A percentile compares a stretch with the other conserved stretches of the same genome.
Evolutionary conservation across 35 echinoderm and acorn worm genomes (phyloP).

Genomic region (Heliocidaris erythrogramma): DNA sequence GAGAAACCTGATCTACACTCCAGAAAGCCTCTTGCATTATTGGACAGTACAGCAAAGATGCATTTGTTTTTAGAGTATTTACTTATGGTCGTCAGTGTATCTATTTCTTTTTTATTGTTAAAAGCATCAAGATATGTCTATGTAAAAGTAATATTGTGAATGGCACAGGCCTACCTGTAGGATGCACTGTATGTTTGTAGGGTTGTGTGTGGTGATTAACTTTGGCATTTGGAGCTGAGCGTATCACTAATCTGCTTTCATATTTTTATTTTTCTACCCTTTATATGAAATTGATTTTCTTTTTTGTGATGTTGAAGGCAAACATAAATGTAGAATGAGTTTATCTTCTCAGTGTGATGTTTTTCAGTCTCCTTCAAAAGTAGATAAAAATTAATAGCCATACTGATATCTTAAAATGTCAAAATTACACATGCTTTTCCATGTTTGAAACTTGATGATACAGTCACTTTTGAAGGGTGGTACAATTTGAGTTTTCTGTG

Average conservation of each 20-base stretch:
- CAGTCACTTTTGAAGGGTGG: neutral
- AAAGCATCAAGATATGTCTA: neutral
- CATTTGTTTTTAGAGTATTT: neutral
- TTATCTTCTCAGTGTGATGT: neutral
- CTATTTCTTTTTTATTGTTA: neutral
- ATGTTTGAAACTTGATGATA: neutral
- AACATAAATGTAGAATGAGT: neutral
- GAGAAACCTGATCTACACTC: constrained; percentile 33
- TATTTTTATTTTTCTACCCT: no score
- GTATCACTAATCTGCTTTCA: neutral
- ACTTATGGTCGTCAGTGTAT: neutral
- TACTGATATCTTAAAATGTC: neutral
- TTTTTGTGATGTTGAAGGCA: neutral
- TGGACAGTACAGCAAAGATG: constrained; percentile 32
- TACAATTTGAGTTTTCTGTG: neutral
- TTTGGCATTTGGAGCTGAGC: neutral
- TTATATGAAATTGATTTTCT: neutral
- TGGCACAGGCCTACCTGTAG: neutral
- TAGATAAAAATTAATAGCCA: neutral
- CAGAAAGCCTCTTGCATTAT: neutral
- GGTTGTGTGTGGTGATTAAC: neutral
- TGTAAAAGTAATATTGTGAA: neutral
- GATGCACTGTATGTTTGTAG: neutral
- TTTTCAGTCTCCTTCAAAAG: neutral
- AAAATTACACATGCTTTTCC: neutral